These are phyloP conservation scores for Aselliscus stoliczkanus DNA, from an alignment of 2,797 vertebrate genomes.

Conservation along the genomic window DNA sequence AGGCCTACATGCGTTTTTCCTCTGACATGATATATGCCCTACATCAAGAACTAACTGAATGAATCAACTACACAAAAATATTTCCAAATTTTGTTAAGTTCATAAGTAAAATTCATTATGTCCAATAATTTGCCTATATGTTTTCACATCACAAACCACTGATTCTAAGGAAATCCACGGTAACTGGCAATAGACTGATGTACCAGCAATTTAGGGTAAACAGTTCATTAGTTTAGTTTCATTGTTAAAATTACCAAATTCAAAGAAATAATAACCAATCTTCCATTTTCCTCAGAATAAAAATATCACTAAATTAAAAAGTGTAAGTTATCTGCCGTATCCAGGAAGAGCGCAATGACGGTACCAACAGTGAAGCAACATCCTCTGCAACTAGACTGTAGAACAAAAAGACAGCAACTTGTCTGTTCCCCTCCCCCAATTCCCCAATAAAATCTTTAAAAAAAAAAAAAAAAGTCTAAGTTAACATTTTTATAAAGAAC, in stretches of 20 bases:
- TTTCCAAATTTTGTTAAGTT: slow-evolving; percentile 14
- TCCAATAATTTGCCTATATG: background rate
- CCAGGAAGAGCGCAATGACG: too few relatives aligned
- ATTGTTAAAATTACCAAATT: background rate
- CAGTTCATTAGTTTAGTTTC: background rate
- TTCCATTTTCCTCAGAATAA: background rate
- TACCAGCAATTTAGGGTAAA: background rate
- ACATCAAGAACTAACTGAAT: slow-evolving; percentile 35
- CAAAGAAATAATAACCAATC: background rate
- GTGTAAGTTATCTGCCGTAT: too few relatives aligned
- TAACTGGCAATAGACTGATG: background rate
- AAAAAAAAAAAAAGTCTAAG: background rate
- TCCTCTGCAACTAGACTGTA: too few relatives aligned
- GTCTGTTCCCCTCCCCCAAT: too few relatives aligned
- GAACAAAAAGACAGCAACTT: too few relatives aligned
- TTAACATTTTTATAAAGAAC: slow-evolving; percentile 30
- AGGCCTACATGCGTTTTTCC: background rate
- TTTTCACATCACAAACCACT: slow-evolving; percentile 37
- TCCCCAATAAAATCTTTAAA: too few relatives aligned
- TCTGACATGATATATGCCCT: background rate
- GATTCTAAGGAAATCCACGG: slow-evolving; percentile 7
- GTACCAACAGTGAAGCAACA: too few relatives aligned
- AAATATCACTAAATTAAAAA: slow-evolving; percentile 49
- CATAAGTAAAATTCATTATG: background rate
- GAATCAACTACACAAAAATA: background rate